Percentiles rank a stretch among this genome's conserved stretches.
These are phyloP conservation scores for Gymnorhina tibicen DNA, from an alignment of 2,113 vertebrate species.

Conservation along the genomic window DNA sequence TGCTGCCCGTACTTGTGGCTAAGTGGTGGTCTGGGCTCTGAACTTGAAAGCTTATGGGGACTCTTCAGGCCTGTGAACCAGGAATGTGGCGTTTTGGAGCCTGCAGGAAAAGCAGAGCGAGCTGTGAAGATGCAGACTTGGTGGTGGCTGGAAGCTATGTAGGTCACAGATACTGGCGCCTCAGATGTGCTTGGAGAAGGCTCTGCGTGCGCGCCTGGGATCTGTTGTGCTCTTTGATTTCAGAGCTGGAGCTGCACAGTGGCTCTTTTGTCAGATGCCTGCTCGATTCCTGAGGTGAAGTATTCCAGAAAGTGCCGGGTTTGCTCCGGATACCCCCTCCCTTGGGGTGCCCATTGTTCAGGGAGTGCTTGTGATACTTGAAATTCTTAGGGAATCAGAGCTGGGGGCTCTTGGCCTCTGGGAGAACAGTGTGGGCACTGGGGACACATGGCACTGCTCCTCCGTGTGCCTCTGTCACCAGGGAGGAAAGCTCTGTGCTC, in stretches of 20 bases:
- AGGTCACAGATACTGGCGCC: not conserved
- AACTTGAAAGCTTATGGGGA: not conserved
- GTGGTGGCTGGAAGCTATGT: not conserved
- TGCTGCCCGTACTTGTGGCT: not conserved
- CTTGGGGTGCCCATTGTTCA: not conserved
- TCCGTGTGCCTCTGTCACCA: accelerated
- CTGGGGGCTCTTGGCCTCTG: not conserved
- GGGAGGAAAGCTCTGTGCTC: not conserved
- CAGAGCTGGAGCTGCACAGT: not conserved
- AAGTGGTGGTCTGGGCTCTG: not conserved
- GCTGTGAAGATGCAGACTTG: not conserved
- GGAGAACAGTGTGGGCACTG: not conserved
- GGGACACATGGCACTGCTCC: accelerated
- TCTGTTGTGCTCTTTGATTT: not conserved
- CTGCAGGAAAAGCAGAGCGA: not conserved
- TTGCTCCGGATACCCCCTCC: not conserved
- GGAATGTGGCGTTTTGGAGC: not conserved
- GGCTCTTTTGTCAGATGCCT: not conserved
- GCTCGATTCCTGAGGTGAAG: not conserved
- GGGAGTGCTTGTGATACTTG: not conserved
- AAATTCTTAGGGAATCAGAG: not conserved
- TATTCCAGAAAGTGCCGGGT: not conserved
- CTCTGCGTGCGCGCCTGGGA: accelerated
- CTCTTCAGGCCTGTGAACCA: not conserved
- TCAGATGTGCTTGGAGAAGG: not conserved